Conservation (phyloP, 1,140 invertebrate species). For the Olivierus martensii region DNA sequence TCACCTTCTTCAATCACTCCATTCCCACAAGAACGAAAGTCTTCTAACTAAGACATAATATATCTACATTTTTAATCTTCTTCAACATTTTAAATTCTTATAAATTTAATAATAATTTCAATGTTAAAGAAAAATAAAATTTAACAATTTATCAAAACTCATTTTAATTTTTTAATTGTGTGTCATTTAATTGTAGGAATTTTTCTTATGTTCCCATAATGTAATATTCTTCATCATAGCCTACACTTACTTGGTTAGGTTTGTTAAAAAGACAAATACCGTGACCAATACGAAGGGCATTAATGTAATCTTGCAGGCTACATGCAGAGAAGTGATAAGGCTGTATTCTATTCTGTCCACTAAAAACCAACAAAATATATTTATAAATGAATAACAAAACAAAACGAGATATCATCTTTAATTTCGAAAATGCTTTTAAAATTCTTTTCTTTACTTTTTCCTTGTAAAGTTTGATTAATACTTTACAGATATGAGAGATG, state of each 20-base stretch:
- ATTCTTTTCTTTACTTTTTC: too few relatives aligned
- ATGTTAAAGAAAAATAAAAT: too few relatives aligned
- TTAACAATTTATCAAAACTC: too few relatives aligned
- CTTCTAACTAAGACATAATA: constrained; percentile 20
- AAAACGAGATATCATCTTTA: not conserved
- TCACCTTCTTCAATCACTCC: constrained; percentile 86
- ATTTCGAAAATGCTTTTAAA: not conserved
- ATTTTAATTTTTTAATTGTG: too few relatives aligned
- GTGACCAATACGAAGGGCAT: constrained; percentile 55
- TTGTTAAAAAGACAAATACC: constrained; percentile 79
- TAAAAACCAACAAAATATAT: constrained; percentile 4
- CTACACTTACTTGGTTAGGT: constrained; percentile 54
- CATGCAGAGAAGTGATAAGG: constrained; percentile 88
- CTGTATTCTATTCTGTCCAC: constrained; percentile 74
- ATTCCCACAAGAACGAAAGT: constrained; percentile 73
- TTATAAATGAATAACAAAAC: not conserved
- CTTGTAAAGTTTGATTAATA: too few relatives aligned
- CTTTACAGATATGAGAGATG: too few relatives aligned
- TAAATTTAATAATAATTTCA: too few relatives aligned
- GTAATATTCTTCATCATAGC: too few relatives aligned
- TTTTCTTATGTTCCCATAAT: too few relatives aligned
- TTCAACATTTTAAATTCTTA: too few relatives aligned
- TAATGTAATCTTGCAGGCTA: constrained; percentile 69
- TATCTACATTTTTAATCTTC: not conserved
- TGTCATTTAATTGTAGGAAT: too few relatives aligned